Evolutionary conservation across 2,888 invertebrate genomes (phyloP).

Genomic region (Philopedon plagiatum): DNA sequence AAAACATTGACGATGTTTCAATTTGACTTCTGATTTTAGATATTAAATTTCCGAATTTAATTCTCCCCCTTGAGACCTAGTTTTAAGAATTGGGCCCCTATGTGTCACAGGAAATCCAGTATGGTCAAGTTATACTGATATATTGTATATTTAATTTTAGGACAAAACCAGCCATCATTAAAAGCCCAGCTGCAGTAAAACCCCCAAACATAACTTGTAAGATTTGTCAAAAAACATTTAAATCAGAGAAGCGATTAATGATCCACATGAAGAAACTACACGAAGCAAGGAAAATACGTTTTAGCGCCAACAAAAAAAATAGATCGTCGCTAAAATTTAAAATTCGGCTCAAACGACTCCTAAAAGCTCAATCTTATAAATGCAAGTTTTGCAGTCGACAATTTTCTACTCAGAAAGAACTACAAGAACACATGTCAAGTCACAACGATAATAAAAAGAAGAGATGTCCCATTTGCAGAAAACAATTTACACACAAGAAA

Average conservation of each 20-base stretch:
- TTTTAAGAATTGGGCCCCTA: too few relatives aligned
- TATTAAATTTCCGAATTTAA: too few relatives aligned
- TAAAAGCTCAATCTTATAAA: slow-evolving; percentile 52
- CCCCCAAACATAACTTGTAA: slow-evolving; percentile 50
- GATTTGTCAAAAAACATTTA: slow-evolving; percentile 56
- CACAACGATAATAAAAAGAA: slow-evolving; percentile 55
- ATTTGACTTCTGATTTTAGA: too few relatives aligned
- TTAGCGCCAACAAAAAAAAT: slow-evolving; percentile 54
- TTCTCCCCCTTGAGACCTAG: too few relatives aligned
- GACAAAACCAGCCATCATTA: slow-evolving; percentile 12
- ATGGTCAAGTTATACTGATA: too few relatives aligned
- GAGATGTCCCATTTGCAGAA: slow-evolving; percentile 56
- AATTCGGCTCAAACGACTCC: slow-evolving; percentile 49
- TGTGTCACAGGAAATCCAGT: too few relatives aligned
- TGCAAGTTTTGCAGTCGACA: slow-evolving; percentile 55
- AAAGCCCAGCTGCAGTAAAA: slow-evolving; percentile 52
- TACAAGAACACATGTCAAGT: slow-evolving; percentile 56
- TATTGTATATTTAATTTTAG: slow-evolving; percentile 5
- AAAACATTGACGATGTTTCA: too few relatives aligned
- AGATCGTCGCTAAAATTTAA: slow-evolving; percentile 42
- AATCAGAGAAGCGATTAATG: slow-evolving; percentile 55
- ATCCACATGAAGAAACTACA: slow-evolving; percentile 58
- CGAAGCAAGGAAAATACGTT: slow-evolving; percentile 52
- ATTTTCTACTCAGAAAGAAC: slow-evolving; percentile 52
- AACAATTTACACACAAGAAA: slow-evolving; percentile 56